Conservation (phyloP, 1,140 invertebrate genomes). For the Holotrichia oblita region DNA sequence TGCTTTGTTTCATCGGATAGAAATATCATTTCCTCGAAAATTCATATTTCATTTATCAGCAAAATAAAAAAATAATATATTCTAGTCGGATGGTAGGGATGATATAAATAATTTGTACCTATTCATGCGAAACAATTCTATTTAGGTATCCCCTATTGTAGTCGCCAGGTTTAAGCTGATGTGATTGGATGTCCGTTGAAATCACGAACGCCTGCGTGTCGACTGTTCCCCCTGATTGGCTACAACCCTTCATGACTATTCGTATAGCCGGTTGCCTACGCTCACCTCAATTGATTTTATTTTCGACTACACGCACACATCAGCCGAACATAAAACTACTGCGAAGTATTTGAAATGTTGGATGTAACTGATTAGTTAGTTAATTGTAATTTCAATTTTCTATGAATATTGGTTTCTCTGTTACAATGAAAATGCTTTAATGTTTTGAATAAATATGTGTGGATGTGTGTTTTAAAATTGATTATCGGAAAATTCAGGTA, state of each 20-base stretch:
- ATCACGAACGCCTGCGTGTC: conserved; percentile 48
- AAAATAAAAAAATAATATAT: background rate
- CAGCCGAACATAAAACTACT: too few species aligned
- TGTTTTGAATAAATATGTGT: too few species aligned
- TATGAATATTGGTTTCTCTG: too few species aligned
- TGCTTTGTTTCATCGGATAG: too few species aligned
- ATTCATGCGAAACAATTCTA: conserved; percentile 47
- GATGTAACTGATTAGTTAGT: too few species aligned
- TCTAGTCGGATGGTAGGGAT: background rate
- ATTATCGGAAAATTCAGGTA: too few species aligned
- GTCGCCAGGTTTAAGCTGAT: conserved; percentile 39
- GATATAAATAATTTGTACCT: conserved; percentile 34
- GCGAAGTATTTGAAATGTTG: too few species aligned
- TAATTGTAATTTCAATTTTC: too few species aligned
- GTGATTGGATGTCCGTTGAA: conserved; percentile 47
- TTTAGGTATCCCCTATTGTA: conserved; percentile 50
- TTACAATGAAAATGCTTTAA: too few species aligned
- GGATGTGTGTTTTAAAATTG: too few species aligned
- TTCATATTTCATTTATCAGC: too few species aligned
- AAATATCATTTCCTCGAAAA: too few species aligned
- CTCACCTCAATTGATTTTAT: conserved; percentile 36
- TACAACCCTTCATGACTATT: conserved; percentile 38
- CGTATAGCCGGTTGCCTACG: conserved; percentile 38
- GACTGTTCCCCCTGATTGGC: conserved; percentile 50
- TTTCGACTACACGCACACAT: background rate